Base-by-base conservation (phyloP, 2,888 invertebrate genomes). In the Minunthozetes semirufus region DNA sequence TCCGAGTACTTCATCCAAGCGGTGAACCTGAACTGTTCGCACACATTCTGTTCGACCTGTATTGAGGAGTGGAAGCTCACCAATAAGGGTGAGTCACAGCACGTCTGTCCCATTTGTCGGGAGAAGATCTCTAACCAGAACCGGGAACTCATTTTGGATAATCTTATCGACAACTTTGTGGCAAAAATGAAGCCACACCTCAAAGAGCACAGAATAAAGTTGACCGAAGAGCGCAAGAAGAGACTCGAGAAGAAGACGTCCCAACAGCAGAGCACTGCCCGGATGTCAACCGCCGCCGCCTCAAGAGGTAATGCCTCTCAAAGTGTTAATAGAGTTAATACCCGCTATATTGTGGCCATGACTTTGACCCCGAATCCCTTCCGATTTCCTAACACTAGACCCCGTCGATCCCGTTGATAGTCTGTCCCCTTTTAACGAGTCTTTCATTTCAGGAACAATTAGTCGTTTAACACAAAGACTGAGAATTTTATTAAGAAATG, bases 61-160 rank as follows among this genome's bases (percentile, higher is more conserved):
- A 72, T 75, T 13, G 53, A 72, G 19, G 33, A 50, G 19, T 75
- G 75, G 75, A 75, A 63, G 46, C 19, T 13, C 17, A 22, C 38
- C 11, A 66, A 22, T 19, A 42, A 22, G 11, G 11, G 13, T 1
- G 1, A 8, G 8, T 9, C 42, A 9, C 42, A 4, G 42, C 8
- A 42, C 13, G 11, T 19, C 19, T 75, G 75, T 75, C 75, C 75
- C 11, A 33, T 75, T 6, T 75, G 75, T 72, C 70, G 75, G 13
- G 29, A 71, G 8, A 29, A 75, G 27, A 46, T 75, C n/a, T 4
- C 0, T 0, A 22, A 48, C 13, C 50, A 71, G 29, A 70, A 27
- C 13, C 19, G 56, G 15, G 22, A 22, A 22, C 46, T 75, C 0
- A 15, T n/a, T 13, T 53, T 75, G n/a, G 71, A 75, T 19, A 71